phyloP scores from a whole-genome alignment of 2,888 invertebrate genomes.

The Diarsia rubi region DNA sequence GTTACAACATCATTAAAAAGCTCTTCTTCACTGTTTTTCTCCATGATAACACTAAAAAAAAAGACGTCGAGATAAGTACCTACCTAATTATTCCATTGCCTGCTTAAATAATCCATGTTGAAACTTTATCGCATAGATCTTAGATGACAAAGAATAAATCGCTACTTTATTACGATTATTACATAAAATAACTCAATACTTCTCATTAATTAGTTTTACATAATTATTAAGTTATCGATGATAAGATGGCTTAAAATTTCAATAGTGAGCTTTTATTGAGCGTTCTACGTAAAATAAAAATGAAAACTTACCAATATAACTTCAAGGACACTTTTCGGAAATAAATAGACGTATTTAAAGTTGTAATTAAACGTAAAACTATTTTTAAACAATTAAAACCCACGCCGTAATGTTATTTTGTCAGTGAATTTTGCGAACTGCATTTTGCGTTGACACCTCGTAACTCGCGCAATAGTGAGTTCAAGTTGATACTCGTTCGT shows the following conservation, averaged over 20 bases:
- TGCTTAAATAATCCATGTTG: background rate
- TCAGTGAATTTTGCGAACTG: background rate
- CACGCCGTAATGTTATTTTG: constrained; percentile 1
- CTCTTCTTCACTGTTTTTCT: constrained; percentile 22
- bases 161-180: background rate
- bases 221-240: background rate
- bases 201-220: constrained; percentile 3
- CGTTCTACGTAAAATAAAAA: constrained; percentile 1
- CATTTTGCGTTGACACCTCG: constrained; percentile 2
- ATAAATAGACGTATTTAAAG: constrained; percentile 9
- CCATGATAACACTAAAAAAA: constrained; percentile 24
- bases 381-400: constrained; percentile 15
- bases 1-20: constrained; percentile 19
- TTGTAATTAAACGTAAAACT: background rate
- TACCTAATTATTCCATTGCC: constrained; percentile 3
- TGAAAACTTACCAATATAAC: background rate
- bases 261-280: constrained; percentile 1
- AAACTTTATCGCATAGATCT: constrained; percentile 1
- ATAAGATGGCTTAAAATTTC: background rate
- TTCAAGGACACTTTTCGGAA: constrained; percentile 4
- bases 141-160: background rate
- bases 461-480: constrained; percentile 19
- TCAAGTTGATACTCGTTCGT: constrained; percentile 6
- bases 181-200: constrained; percentile 1
- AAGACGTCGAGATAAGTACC: background rate